Conservation (phyloP, 92 coral and sea anemone species). For the Pocillopora meandrina region DNA sequence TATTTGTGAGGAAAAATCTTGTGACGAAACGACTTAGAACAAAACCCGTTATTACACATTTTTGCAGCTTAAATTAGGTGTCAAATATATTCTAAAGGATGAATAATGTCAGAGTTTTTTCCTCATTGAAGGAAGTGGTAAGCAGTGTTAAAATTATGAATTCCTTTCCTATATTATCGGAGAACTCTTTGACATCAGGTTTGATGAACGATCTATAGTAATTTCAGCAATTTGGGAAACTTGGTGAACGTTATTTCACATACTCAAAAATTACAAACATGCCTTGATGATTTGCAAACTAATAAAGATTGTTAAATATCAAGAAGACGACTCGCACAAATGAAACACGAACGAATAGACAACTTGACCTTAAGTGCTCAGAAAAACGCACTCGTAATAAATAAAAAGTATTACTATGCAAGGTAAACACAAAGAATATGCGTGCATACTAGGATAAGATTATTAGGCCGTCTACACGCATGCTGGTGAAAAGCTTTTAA, state of each 20-base stretch:
- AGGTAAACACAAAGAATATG: too few relatives aligned
- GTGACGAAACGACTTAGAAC: background rate
- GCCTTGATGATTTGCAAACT: too few relatives aligned
- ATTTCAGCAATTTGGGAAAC: background rate
- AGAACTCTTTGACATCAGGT: background rate
- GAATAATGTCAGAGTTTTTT: background rate
- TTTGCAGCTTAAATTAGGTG: background rate
- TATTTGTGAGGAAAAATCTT: slow-evolving; percentile 28
- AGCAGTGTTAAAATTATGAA: background rate
- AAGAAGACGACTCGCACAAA: too few relatives aligned
- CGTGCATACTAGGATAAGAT: too few relatives aligned
- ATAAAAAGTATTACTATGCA: too few relatives aligned
- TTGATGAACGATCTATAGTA: background rate
- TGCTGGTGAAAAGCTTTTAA: too few relatives aligned
- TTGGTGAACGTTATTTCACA: background rate
- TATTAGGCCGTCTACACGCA: too few relatives aligned
- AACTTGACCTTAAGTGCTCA: too few relatives aligned
- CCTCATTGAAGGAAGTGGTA: background rate
- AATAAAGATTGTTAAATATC: too few relatives aligned
- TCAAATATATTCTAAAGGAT: background rate
- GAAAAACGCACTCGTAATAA: too few relatives aligned
- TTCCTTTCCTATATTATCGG: background rate
- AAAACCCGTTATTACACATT: background rate
- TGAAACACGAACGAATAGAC: too few relatives aligned
- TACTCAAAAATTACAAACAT: background rate